phyloP scores from a whole-genome alignment of 2,797 vertebrate genomes.

The Yasuhikotakia modesta region DNA sequence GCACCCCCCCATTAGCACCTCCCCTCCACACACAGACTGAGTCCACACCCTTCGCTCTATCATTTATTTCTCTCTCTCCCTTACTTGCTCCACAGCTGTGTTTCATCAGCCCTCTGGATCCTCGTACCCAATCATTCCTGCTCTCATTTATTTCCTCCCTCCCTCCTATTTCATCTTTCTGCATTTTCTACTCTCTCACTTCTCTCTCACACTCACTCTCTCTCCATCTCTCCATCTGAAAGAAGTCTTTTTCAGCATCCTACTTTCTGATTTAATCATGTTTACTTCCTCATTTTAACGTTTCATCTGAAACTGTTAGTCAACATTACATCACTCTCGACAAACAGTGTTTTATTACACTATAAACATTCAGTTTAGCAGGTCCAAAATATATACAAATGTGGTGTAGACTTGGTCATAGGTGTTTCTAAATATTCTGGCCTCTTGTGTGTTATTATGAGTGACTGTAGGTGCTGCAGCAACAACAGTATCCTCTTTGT shows the following conservation, averaged over 20 bases:
- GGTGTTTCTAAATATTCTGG: conserved; percentile 31
- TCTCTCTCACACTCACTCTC: conserved; percentile 36
- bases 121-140: conserved; percentile 46
- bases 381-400: neutral
- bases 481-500: conserved; percentile 9
- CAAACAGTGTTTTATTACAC: neutral
- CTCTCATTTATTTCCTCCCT: conserved; percentile 60
- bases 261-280: conserved; percentile 16
- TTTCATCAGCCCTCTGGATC: conserved; percentile 71
- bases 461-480: neutral
- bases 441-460: conserved; percentile 26
- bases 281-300: conserved; percentile 22
- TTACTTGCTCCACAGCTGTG: conserved; percentile 71
- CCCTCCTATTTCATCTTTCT: conserved; percentile 60
- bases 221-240: neutral
- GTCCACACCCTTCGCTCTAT: neutral
- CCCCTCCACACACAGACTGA: neutral
- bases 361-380: neutral
- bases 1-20: conserved; percentile 17
- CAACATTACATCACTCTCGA: conserved; percentile 44
- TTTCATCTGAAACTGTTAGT: conserved; percentile 42
- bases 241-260: neutral
- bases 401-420: neutral
- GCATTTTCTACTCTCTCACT: conserved; percentile 66
- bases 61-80: neutral